These are phyloP conservation scores for Vombatus ursinus DNA, from an alignment of 2,113 vertebrate genomes.

Conservation along the genomic window DNA sequence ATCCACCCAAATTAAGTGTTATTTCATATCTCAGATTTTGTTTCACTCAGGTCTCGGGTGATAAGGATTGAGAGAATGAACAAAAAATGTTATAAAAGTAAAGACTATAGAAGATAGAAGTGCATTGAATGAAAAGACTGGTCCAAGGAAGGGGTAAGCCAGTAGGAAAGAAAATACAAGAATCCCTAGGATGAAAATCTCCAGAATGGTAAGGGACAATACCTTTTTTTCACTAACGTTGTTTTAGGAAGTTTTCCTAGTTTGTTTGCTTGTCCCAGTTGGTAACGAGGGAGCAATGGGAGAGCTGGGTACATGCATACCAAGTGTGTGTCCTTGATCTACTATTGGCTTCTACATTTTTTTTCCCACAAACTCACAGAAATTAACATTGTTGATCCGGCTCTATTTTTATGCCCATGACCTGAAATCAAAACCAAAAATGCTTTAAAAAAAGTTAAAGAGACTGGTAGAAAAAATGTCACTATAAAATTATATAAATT, in stretches of 20 bases:
- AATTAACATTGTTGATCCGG: neutral
- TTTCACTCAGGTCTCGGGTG: neutral
- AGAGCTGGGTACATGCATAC: neutral
- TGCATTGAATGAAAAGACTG: neutral
- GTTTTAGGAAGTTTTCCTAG: neutral
- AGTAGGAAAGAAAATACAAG: neutral
- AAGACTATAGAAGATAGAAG: neutral
- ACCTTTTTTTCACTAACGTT: neutral
- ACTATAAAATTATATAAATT: neutral
- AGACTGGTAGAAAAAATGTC: neutral
- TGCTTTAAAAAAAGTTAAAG: neutral
- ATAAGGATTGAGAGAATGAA: neutral
- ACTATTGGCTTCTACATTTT: neutral
- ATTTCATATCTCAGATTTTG: neutral
- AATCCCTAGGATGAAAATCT: neutral
- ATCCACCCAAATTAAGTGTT: neutral
- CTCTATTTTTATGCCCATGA: neutral
- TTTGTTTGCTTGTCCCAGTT: accelerated
- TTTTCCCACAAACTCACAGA: neutral
- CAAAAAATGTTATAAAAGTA: neutral
- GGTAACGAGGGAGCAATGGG: neutral
- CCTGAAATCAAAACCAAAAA: neutral
- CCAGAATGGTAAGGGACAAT: neutral
- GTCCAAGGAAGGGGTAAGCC: accelerated
- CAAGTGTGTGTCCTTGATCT: neutral